These are phyloP conservation scores for Thyatira batis DNA, from an alignment of 2,888 invertebrate species.

Conservation along the genomic window DNA sequence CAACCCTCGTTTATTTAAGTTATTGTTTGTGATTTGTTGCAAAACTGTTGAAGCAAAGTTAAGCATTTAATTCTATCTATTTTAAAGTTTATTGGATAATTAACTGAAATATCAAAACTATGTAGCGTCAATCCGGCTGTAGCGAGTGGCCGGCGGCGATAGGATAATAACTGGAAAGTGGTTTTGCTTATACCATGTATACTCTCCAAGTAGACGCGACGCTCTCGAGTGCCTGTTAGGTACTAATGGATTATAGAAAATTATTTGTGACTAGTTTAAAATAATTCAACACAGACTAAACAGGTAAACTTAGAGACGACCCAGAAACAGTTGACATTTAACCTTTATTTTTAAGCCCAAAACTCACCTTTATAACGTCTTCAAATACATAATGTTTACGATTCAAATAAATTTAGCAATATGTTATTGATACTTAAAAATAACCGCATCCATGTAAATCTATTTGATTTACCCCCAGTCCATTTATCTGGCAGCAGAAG, in stretches of 20 bases:
- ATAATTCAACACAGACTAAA: too few species aligned
- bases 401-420: too few species aligned
- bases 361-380: too few species aligned
- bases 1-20: background rate
- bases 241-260: too few species aligned
- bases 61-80: background rate
- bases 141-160: background rate
- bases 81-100: background rate
- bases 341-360: too few species aligned
- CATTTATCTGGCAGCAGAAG: background rate
- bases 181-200: background rate
- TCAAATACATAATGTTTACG: too few species aligned
- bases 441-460: too few species aligned
- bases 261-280: too few species aligned
- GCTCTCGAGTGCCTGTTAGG: background rate
- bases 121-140: background rate
- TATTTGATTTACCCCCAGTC: too few species aligned
- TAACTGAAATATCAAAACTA: background rate
- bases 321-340: too few species aligned
- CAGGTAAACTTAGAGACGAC: too few species aligned
- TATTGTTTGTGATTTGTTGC: conserved; percentile 2
- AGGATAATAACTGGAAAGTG: background rate
- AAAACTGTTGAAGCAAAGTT: background rate
- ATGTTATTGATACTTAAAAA: too few species aligned
- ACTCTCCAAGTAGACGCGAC: background rate